A percentile compares a stretch with the other conserved stretches of the same genome.
These are phyloP conservation scores for Geotrupes spiniger DNA, from an alignment of 2,888 invertebrate species.

Conservation along the genomic window DNA sequence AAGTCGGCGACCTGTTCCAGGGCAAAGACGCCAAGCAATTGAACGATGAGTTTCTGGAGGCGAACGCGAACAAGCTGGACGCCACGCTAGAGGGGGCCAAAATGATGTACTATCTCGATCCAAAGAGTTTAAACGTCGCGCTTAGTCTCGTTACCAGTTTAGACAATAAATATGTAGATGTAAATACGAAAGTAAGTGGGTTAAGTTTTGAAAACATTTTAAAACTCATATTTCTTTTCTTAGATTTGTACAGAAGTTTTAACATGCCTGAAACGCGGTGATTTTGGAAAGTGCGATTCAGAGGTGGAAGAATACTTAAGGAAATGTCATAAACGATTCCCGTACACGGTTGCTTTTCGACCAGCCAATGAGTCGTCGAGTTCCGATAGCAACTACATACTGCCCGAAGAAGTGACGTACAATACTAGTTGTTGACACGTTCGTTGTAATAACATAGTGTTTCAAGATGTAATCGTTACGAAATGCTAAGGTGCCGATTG, in stretches of 20 bases:
- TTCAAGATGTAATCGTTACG: constrained; percentile 18
- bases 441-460: constrained; percentile 15
- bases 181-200: constrained; percentile 54
- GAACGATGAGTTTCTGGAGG: constrained; percentile 68
- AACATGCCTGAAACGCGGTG: constrained; percentile 72
- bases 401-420: constrained; percentile 36
- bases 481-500: constrained; percentile 20
- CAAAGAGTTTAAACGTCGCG: constrained; percentile 63
- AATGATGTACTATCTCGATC: constrained; percentile 73
- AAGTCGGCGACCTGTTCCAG: constrained; percentile 56
- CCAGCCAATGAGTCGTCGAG: constrained; percentile 42
- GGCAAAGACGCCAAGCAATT: constrained; percentile 57
- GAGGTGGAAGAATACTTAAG: constrained; percentile 67
- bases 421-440: constrained; percentile 39
- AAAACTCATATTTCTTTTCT: constrained; percentile 33
- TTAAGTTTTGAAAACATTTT: neutral
- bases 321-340: constrained; percentile 72
- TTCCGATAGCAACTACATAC: constrained; percentile 38
- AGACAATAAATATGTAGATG: constrained; percentile 53
- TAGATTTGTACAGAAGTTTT: constrained; percentile 80
- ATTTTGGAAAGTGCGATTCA: constrained; percentile 73
- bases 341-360: constrained; percentile 74
- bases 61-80: constrained; percentile 63
- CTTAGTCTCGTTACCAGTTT: constrained; percentile 59
- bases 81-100: constrained; percentile 80